phyloP scores from a whole-genome alignment of 2,113 vertebrate genomes.

The Thinocorus orbignyianus region DNA sequence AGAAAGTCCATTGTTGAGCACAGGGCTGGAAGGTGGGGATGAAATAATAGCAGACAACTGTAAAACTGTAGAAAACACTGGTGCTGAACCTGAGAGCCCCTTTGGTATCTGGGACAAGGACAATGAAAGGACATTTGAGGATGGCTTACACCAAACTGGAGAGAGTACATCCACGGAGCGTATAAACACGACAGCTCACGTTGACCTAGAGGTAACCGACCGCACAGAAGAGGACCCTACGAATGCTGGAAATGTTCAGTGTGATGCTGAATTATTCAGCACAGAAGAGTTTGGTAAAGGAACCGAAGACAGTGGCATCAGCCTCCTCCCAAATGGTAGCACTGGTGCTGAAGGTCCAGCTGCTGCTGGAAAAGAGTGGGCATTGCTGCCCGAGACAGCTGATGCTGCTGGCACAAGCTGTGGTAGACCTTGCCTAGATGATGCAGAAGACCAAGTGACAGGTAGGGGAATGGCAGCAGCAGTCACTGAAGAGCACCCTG shows the following conservation, averaged over 20 bases:
- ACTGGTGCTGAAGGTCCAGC: neutral
- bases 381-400: neutral
- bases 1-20: neutral
- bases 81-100: neutral
- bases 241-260: neutral
- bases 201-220: neutral
- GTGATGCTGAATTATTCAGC: neutral
- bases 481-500: neutral
- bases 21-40: neutral
- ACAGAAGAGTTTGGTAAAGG: slow-evolving; percentile 34
- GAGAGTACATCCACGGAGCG: neutral
- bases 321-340: neutral
- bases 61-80: neutral
- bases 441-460: slow-evolving; percentile 28
- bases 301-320: neutral
- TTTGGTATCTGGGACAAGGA: neutral
- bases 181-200: neutral
- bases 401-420: neutral
- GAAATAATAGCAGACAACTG: neutral
- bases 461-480: neutral
- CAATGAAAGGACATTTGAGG: neutral
- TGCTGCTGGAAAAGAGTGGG: neutral
- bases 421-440: neutral
- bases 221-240: neutral
- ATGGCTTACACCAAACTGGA: neutral